These are phyloP conservation scores for Monochamus alternatus DNA, from an alignment of 2,888 invertebrate genomes.

Conservation along the genomic window DNA sequence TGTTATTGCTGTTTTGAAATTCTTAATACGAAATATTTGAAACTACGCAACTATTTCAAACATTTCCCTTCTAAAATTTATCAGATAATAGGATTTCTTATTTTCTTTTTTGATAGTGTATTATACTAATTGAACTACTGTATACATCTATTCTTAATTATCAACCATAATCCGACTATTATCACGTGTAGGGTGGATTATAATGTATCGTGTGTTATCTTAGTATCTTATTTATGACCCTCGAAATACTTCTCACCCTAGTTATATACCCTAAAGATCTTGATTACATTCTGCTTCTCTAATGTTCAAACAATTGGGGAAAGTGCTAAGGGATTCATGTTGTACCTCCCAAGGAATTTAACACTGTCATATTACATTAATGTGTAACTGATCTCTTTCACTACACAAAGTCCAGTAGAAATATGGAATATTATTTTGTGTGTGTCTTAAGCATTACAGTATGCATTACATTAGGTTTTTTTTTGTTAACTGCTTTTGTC, in stretches of 20 bases:
- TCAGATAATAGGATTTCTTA: no score
- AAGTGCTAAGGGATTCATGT: constrained; percentile 1
- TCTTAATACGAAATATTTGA: no score
- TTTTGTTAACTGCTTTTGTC: no score
- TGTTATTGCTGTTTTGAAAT: no score
- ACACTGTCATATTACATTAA: background rate
- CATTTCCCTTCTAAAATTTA: no score
- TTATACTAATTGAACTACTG: no score
- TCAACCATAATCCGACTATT: constrained; percentile 1
- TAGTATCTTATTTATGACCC: constrained; percentile 12
- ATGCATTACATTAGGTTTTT: no score
- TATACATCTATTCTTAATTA: constrained; percentile 2
- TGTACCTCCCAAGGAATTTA: background rate
- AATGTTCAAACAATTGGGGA: constrained; percentile 4
- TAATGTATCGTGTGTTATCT: constrained; percentile 10
- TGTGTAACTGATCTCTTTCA: background rate
- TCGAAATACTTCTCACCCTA: constrained; percentile 8
- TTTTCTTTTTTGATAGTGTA: no score
- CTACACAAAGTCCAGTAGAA: background rate
- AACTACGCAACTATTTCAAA: no score
- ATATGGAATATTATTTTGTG: no score
- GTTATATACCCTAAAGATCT: constrained; percentile 10
- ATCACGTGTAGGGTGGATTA: constrained; percentile 8
- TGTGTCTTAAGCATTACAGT: no score
- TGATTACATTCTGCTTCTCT: background rate